A percentile compares a stretch with the other conserved stretches of the same genome.
Conservation (phyloP, 92 coral and sea anemone species). For the Bergia puertoricense region DNA sequence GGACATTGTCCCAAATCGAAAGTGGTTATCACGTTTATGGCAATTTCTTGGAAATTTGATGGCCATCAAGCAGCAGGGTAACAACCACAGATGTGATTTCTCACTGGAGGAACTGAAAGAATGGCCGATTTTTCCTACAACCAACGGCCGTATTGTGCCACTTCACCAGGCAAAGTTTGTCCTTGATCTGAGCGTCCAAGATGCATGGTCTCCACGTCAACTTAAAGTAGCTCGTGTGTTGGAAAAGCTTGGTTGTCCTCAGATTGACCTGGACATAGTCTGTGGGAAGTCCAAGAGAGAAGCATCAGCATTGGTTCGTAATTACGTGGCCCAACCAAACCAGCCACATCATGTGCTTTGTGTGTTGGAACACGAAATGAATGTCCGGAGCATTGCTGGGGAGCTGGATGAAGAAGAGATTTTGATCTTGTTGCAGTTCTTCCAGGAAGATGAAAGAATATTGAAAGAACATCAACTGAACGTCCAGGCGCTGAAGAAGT, state of each 20-base stretch:
- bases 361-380: slow-evolving; percentile 34
- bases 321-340: slow-evolving; percentile 47
- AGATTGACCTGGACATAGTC: slow-evolving; percentile 26
- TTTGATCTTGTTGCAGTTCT: slow-evolving; percentile 15
- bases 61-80: neutral
- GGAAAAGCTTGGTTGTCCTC: slow-evolving; percentile 37
- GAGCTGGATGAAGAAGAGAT: slow-evolving; percentile 27
- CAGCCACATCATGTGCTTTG: slow-evolving; percentile 21
- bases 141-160: slow-evolving; percentile 20
- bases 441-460: slow-evolving; percentile 33
- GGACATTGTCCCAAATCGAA: slow-evolving; percentile 1
- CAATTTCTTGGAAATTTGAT: slow-evolving; percentile 15
- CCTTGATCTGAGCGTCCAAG: slow-evolving; percentile 36
- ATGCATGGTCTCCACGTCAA: slow-evolving; percentile 27
- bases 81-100: neutral
- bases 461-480: slow-evolving; percentile 12
- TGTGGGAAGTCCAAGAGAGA: neutral
- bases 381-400: neutral
- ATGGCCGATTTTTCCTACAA: slow-evolving; percentile 55
- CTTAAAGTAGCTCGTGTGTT: slow-evolving; percentile 10
- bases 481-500: slow-evolving; percentile 19
- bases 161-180: slow-evolving; percentile 38
- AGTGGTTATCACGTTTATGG: slow-evolving; percentile 48
- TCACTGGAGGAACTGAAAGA: slow-evolving; percentile 26
- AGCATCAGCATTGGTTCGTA: slow-evolving; percentile 22